Base-by-base conservation (phyloP, 35 echinoderm and acorn worm species). In the Stichopus chloronotus region DNA sequence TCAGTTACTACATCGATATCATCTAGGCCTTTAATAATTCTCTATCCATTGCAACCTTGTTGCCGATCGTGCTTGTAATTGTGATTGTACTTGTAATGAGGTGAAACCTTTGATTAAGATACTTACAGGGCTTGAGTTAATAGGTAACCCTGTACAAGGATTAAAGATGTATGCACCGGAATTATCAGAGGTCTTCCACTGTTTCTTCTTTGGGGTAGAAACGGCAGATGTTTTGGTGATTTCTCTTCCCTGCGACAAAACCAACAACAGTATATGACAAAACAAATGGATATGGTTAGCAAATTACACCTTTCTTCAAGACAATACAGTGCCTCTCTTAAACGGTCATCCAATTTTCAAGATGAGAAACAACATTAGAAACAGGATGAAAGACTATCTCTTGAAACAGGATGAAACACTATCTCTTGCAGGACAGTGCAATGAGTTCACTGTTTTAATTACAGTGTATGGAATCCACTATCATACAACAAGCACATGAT, bases 81-180 rank as follows among this genome's bases (percentile, higher is more conserved):
- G 0, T 43, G 30, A 43, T 43, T 43, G 30, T 3, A 43, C 3
- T 43, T 43, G 30, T 43, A 43, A 43, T 43, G 30, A 43, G 30
- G 30, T 43, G 30, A 43, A 43, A 43, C 3, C 30, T 43, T 43
- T 43, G 30, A 43, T 0, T 43, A 43, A 43, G 30, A 43, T 12
- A 96, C 97, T 94, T 94, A 99, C 97, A 63, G 97, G 97, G 76
- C 97, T 99, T 13, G 97, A 99, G 84, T 99, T 99, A 71, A 99
- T 96, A 6, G 97, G 97, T 63, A 99, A 85, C n/a, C 97, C 97
- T 53, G 97, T 99, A 23, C 88, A 78, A 65, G 97, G 97, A 90
- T 96, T 92, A 78, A 99, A 99, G 52, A 99, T 89, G 84, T 98
- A 98, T 21, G 94, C 78, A 25, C 92, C 95, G 54, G 96, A 98